Conservation (phyloP, 2,797 vertebrate species). For the Clarias fuscus region DNA sequence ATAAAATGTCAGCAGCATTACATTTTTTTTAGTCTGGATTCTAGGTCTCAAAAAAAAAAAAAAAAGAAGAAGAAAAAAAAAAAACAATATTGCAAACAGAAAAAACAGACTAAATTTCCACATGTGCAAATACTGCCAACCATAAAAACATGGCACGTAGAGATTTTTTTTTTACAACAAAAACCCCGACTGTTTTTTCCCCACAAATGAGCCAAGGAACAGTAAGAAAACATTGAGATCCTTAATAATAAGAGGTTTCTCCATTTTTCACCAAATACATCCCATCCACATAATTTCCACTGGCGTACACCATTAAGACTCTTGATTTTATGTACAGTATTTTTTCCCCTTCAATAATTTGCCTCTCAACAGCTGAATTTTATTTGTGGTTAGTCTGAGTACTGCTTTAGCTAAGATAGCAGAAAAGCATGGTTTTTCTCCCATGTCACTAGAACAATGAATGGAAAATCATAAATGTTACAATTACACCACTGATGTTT, state of each 20-base stretch:
- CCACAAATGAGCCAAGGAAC: not conserved
- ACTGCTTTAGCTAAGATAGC: not conserved
- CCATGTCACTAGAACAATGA: not conserved
- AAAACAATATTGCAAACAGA: not conserved
- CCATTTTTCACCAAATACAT: not conserved
- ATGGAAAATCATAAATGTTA: not conserved
- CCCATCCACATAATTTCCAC: not conserved
- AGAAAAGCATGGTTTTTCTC: not conserved
- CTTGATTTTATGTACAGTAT: not conserved
- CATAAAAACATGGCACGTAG: not conserved
- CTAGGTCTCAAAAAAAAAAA: too few species aligned
- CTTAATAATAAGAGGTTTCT: not conserved
- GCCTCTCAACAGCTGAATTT: not conserved
- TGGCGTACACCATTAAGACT: not conserved
- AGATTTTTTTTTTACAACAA: not conserved
- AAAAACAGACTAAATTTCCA: not conserved
- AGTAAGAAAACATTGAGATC: not conserved
- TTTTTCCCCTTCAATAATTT: not conserved
- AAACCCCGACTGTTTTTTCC: not conserved
- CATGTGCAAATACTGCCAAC: not conserved
- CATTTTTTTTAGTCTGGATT: too few species aligned
- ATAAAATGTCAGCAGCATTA: too few species aligned
- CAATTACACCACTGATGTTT: not conserved
- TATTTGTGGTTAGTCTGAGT: not conserved
- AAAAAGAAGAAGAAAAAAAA: not conserved